Evolutionary conservation across 2,888 invertebrate genomes (phyloP).

Genomic region (Rhimphoctona megacephalus): DNA sequence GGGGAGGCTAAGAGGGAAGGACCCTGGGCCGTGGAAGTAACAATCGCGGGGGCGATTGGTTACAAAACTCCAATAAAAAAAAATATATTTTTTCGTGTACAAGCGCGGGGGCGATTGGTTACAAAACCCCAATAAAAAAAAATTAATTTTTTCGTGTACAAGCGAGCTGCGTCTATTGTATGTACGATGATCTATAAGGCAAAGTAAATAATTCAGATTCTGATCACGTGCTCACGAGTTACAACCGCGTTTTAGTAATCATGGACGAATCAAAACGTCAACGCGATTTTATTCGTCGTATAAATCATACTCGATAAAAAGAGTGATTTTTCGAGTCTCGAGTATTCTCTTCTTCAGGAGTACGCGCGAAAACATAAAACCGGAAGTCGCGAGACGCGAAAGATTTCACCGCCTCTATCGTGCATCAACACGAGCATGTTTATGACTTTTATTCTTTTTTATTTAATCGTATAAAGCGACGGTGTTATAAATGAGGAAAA

Average conservation of each 20-base stretch:
- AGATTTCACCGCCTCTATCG: conserved; percentile 32
- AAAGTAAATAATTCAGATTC: conserved; percentile 52
- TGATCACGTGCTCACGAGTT: conserved; percentile 43
- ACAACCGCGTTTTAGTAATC: conserved; percentile 58
- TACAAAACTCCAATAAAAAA: no score
- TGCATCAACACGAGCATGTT: neutral
- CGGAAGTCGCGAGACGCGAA: conserved; percentile 20
- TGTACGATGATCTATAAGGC: conserved; percentile 32
- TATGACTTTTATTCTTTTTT: neutral
- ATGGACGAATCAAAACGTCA: conserved; percentile 43
- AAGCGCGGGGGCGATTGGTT: no score
- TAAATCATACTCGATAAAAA: conserved; percentile 16
- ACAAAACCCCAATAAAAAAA: no score
- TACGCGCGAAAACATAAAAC: neutral
- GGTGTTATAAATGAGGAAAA: neutral
- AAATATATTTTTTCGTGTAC: no score
- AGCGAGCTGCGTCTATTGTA: neutral
- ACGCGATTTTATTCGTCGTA: neutral
- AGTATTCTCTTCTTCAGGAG: neutral
- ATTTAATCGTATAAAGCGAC: neutral
- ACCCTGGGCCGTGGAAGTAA: no score
- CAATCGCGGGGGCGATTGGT: no score
- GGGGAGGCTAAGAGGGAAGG: no score
- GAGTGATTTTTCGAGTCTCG: neutral
- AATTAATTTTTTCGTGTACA: no score